Percentiles rank a stretch among this genome's conserved stretches.
Conservation (phyloP, 2,888 invertebrate species). For the Pandemis heparana region DNA sequence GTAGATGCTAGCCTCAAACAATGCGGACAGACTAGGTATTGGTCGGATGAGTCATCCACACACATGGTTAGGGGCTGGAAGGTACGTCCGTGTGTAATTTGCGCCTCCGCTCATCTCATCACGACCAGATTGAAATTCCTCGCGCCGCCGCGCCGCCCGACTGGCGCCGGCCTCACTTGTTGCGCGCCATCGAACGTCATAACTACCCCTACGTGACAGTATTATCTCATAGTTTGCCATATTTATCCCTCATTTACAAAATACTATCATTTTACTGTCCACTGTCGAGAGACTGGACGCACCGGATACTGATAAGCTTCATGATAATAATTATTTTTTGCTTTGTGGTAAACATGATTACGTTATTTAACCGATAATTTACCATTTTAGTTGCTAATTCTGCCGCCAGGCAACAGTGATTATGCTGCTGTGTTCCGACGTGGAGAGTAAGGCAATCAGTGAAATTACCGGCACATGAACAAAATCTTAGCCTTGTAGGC, state of each 20-base stretch:
- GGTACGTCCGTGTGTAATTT: constrained; percentile 64
- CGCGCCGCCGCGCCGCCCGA: constrained; percentile 62
- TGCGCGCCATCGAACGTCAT: constrained; percentile 76
- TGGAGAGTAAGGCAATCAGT: no score
- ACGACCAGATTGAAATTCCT: constrained; percentile 82
- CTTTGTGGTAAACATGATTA: neutral
- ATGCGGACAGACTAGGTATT: neutral
- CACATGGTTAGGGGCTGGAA: constrained; percentile 34
- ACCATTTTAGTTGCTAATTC: no score
- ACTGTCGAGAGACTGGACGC: neutral
- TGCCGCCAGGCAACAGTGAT: no score
- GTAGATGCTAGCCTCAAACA: neutral
- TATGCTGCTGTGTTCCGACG: no score
- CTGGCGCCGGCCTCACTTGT: constrained; percentile 77
- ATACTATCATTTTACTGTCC: constrained; percentile 16
- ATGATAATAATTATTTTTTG: neutral
- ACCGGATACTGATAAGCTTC: constrained; percentile 12
- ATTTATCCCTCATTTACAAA: constrained; percentile 57
- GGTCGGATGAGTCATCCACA: constrained; percentile 34
- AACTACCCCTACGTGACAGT: constrained; percentile 74
- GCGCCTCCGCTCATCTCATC: constrained; percentile 77
- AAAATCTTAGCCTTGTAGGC: no score
- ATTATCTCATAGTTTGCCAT: constrained; percentile 67
- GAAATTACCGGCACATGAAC: no score
- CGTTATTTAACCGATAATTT: no score